Percentiles rank a stretch among this genome's conserved stretches.
Conservation (phyloP, 2,797 vertebrate species). For the Echeneis naucrates region DNA sequence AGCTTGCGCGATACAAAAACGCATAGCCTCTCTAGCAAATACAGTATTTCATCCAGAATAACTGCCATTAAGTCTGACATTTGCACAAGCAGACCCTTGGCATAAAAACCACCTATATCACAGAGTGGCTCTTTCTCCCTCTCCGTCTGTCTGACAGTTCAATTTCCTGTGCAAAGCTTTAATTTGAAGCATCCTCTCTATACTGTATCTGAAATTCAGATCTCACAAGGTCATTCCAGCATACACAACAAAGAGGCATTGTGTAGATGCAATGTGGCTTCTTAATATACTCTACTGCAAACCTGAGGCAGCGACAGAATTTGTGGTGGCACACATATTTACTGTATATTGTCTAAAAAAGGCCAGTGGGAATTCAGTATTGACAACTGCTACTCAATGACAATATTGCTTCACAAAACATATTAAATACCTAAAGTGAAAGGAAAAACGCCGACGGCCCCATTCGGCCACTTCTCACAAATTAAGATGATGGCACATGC, state of each 20-base stretch:
- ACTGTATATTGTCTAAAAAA: slow-evolving; percentile 41
- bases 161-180: slow-evolving; percentile 76
- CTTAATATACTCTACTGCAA: slow-evolving; percentile 49
- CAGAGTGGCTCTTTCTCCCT: slow-evolving; percentile 49
- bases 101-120: slow-evolving; percentile 57
- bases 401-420: slow-evolving; percentile 33
- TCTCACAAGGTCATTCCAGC: slow-evolving; percentile 72
- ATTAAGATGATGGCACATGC: neutral
- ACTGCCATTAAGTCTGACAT: slow-evolving; percentile 64
- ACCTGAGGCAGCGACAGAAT: slow-evolving; percentile 45
- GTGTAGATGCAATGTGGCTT: slow-evolving; percentile 69
- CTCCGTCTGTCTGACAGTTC: slow-evolving; percentile 74
- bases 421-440: slow-evolving; percentile 20
- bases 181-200: slow-evolving; percentile 68
- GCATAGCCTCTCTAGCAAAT: neutral
- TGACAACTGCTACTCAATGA: slow-evolving; percentile 51
- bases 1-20: slow-evolving; percentile 12
- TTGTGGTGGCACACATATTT: slow-evolving; percentile 52
- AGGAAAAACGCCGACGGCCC: slow-evolving; percentile 19
- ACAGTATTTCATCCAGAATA: slow-evolving; percentile 50
- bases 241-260: slow-evolving; percentile 56
- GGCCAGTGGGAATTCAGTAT: slow-evolving; percentile 48
- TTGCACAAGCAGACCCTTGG: slow-evolving; percentile 61
- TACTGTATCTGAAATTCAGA: slow-evolving; percentile 66
- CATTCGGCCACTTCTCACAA: slow-evolving; percentile 12